phyloP scores from a whole-genome alignment of 2,888 invertebrate genomes.

The Tetragnatha montana region DNA sequence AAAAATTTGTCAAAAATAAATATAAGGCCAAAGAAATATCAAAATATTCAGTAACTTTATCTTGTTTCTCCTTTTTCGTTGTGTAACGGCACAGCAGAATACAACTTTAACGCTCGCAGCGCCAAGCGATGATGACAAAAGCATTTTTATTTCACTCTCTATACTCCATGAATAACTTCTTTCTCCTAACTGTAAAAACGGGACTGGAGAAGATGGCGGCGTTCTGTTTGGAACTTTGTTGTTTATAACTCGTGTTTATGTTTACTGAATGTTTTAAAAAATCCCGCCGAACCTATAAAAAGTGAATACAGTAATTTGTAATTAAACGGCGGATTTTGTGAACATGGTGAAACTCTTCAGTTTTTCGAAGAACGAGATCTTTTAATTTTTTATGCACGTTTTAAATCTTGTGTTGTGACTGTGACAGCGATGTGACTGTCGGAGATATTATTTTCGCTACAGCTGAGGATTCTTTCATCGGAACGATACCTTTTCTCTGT shows the following conservation, averaged over 20 bases:
- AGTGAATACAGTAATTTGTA: slow-evolving; percentile 9
- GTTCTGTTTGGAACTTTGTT: slow-evolving; percentile 64
- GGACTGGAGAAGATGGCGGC: slow-evolving; percentile 66
- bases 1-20: too few species aligned
- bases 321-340: neutral
- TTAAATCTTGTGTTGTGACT: neutral
- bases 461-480: neutral
- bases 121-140: too few species aligned
- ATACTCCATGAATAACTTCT: neutral
- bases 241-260: slow-evolving; percentile 68
- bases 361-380: neutral
- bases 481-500: neutral
- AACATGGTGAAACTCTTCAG: neutral
- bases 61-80: too few species aligned
- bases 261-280: slow-evolving; percentile 50
- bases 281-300: neutral
- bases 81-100: too few species aligned
- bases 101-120: too few species aligned
- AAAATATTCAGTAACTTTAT: too few species aligned
- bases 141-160: neutral
- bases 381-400: neutral
- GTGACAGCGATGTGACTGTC: slow-evolving; percentile 55
- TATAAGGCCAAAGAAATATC: too few species aligned
- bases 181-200: slow-evolving; percentile 19
- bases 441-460: neutral